Evolutionary conservation across 2,888 invertebrate species (phyloP), one percentile per base, ranked within the genome.

Genomic region (Cryptocephalus moraei): DNA sequence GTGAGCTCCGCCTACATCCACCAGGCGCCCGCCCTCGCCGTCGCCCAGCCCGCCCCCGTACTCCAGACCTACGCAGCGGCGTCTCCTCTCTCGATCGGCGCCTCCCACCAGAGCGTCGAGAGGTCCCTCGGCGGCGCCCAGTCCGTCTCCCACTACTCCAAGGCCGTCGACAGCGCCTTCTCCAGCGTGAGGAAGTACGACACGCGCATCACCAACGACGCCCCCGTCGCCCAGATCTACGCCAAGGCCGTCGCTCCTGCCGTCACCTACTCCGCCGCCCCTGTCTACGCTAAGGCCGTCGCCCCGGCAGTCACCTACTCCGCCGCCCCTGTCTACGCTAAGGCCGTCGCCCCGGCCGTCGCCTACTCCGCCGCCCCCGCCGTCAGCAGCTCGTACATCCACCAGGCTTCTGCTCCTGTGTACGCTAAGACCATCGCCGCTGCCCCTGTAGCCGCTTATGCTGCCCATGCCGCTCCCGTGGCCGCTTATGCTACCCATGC

Each of bases 111-210:
- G 66, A 77, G 76, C 65, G 75, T 78, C 45, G 63, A 77, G 46
- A 74, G 79, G 50, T 76, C 78, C 22, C 72, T 75, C 50, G 79
- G 75, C 49, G 76, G 69, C 45, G 76, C 76, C 58, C 69, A 72
- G 48, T 73, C 74, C 39, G 73, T 79, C 4, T 78, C 79, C 46
- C 52, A 55, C 41, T 63, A 62, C 54, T 73, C 75, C 57, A 80
- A 79, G 66, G 75, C 76, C 45, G 75, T 77, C 32, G 76, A 79
- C 60, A 76, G 77, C 44, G 75, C 79, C 46, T 79, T 75, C 71
- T 77, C 78, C 53, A 78, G 75, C 61, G 75, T 79, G 33, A 75
- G 77, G 62, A 79, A 79, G 67, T 72, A 70, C 65, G 77, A 79
- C 52, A 76, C 77, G 43, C 74, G 78, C 54, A 68, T 76, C 65